Base-by-base conservation (phyloP, 1,140 invertebrate genomes). In the Aphaenogaster rudis region DNA sequence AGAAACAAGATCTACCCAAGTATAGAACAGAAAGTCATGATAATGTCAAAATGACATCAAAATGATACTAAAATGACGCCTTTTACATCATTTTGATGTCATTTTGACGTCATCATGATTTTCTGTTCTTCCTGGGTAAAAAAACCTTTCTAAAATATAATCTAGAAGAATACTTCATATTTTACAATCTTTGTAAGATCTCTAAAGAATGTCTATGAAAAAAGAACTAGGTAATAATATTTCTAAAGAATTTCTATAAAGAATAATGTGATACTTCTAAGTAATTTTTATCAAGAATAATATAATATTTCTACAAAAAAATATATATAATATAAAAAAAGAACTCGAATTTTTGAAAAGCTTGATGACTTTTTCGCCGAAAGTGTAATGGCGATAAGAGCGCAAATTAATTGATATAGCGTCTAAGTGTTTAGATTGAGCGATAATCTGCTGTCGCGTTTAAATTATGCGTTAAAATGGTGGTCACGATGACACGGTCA, bases 371-470 rank as follows among this genome's bases (percentile, higher is more conserved):
- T 28, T 4, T 6, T 28, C 21, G 13, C 6, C 36, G 13, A 21
- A 52, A 13, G 50, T 42, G 5, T 11, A 50, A 76, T 28, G 57
- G 11, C 13, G 1, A 77, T 1, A 76, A 2, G 3, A 67, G 6
- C n/a, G 13, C n/a, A 80, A 61, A 77, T 61, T 42, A 45, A 63
- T 45, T 4, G 28, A 63, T 63, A 15, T 54, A 66, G 13, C 7
- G 15, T 48, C 28, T 15, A 59, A 45, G 17, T n/a, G 5, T 48
- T 74, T 45, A 76, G 67, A 84, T 74, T 8, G 13, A 50, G 2
- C 17, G 52, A 59, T 61, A 72, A 72, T 17, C 52, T 45, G 36
- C 69, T 61, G 67, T 61, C 7, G 54, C 21, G 5, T 82, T 80
- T 69, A 36, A 8, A 3, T 42, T 13, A 8, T 28, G 42, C 42